Conservation (phyloP, 2,888 invertebrate genomes). For the Callosobruchus maculatus region DNA sequence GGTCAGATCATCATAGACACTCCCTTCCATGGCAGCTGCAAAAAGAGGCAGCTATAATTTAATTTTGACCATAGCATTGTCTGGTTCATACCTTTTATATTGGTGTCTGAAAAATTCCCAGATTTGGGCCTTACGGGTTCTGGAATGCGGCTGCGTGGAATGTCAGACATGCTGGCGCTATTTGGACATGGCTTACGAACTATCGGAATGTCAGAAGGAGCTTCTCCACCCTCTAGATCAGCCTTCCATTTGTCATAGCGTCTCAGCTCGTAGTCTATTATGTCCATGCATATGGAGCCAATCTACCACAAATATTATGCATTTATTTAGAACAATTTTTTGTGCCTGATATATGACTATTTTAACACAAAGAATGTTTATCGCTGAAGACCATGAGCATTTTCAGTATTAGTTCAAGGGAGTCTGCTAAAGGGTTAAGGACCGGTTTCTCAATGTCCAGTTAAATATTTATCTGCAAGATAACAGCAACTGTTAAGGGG, state of each 20-base stretch:
- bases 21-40: slow-evolving; percentile 57
- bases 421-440: no score
- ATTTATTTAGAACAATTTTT: no score
- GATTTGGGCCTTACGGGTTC: slow-evolving; percentile 74
- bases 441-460: no score
- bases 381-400: no score
- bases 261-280: slow-evolving; percentile 90
- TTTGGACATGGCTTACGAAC: slow-evolving; percentile 42
- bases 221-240: slow-evolving; percentile 59
- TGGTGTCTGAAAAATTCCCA: slow-evolving; percentile 63
- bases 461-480: no score
- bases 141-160: slow-evolving; percentile 61
- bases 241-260: slow-evolving; percentile 92
- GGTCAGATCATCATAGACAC: slow-evolving; percentile 60
- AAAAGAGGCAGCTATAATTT: no score
- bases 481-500: no score
- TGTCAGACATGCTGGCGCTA: slow-evolving; percentile 56
- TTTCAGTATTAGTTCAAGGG: no score
- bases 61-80: no score
- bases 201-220: slow-evolving; percentile 45
- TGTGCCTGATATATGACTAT: no score
- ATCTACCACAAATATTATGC: slow-evolving; percentile 59
- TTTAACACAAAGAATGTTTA: no score
- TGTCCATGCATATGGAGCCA: slow-evolving; percentile 94
- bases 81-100: slow-evolving; percentile 48